Evolutionary conservation across 2,888 invertebrate species (phyloP), one percentile per base, ranked within the genome.

Genomic region (Hermaeophaga mercurialis): DNA sequence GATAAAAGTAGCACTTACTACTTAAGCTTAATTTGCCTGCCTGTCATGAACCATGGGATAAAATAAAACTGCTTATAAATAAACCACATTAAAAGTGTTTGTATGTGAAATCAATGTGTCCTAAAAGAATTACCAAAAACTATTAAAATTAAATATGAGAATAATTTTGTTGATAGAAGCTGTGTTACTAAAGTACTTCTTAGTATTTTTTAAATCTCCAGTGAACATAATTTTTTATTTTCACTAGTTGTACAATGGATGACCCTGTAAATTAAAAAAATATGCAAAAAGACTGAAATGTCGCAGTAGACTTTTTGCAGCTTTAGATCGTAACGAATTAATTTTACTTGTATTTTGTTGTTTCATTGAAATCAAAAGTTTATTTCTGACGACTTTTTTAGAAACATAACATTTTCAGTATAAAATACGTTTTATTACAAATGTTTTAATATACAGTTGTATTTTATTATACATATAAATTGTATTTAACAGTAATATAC

Each of bases 211-310:
- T n/a, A n/a, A n/a, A n/a, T n/a, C n/a, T n/a, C n/a, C n/a, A n/a
- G n/a, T n/a, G n/a, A n/a, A n/a, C n/a, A n/a, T n/a, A n/a, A n/a
- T n/a, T n/a, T n/a, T n/a, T n/a, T 28, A 28, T 28, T 8, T 22
- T 6, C 22, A 22, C 3, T 5, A 41, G 46, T 52, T 56, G 48
- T 58, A 52, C 50, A 61, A 61, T 62, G 41, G 52, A 46, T 45
- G 22, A 53, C 44, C 45, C 54, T 48, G 49, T 52, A 53, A 55
- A 54, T 59, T 50, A 62, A 56, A 62, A 62, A 22, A 22, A 22
- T 5, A 57, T 70, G 70, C 70, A 69, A 69, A 70, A 70, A 70
- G 70, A 70, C 70, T 70, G 70, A n/a, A n/a, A 70, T 65, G 65
- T 59, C 63, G 56, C 60, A 59, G 66, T 70, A 70, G 70, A 66